Base-by-base conservation (phyloP, 2,888 invertebrate species). In the Tetranychus truncatus region DNA sequence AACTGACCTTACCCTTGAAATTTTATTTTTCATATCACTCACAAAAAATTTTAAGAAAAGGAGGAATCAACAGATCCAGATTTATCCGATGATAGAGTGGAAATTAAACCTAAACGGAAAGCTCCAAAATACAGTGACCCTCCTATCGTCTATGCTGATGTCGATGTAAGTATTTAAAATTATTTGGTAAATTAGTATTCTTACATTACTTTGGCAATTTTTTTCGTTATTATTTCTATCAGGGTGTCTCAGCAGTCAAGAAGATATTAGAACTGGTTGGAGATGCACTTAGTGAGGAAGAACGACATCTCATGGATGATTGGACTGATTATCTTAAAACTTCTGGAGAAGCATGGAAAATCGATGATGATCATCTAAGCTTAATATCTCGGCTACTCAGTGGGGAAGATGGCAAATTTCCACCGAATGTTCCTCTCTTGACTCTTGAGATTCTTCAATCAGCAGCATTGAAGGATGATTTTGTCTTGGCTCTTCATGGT, bases 341-440 rank as follows among this genome's bases (percentile, higher is more conserved):
- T 79, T 90, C 91, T 80, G 92, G 93, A 82, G 94, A 93, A 76
- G 91, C 91, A 80, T 94, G 94, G 94, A 91, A 92, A 76, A 86
- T 94, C 34, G 91, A 92, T 11, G 93, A 93, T 80, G 89, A 90
- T 80, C 94, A 93, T 83, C 86, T 92, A 71, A 85, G 87, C 75
- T 91, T 92, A 82, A 87, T 93, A 76, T 90, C 90, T 21, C 24
- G n/a, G 67, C 34, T 69, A 6, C 24, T 75, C 8, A 75, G 66
- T 15, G 76, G 74, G 0, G 76, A 75, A 24, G 74, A 74, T n/a
- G 77, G 76, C 24, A 77, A 77, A 55, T 77, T 75, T 73, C 74
- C 77, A 11, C 77, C 77, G 7, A 77, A 77, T 74, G 77, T 77
- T 21, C 74, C 77, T 7, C 74, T 77, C 24, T 46, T 77, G n/a